Conservation (phyloP, 2,888 invertebrate species). For the Agonum fuliginosum region DNA sequence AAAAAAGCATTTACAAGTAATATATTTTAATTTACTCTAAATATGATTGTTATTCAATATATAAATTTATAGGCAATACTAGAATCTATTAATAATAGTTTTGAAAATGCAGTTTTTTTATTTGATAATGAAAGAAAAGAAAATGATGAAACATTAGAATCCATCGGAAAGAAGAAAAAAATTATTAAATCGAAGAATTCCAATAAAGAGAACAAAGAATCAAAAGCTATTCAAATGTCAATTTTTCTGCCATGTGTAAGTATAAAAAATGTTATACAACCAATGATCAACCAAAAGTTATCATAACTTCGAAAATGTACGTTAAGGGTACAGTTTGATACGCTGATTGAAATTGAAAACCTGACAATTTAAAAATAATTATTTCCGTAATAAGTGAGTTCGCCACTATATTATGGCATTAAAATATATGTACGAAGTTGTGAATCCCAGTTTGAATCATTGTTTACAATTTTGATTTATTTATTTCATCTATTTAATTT, state of each 20-base stretch:
- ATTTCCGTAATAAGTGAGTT: too few species aligned
- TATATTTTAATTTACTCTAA: slow-evolving; percentile 54
- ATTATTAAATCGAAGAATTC: slow-evolving; percentile 72
- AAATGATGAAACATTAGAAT: slow-evolving; percentile 78
- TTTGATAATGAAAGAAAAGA: slow-evolving; percentile 84
- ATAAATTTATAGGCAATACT: slow-evolving; percentile 76
- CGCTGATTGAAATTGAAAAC: slow-evolving; percentile 60
- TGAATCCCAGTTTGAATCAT: too few species aligned
- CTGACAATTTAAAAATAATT: too few species aligned
- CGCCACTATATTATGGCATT: too few species aligned
- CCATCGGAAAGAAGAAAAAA: slow-evolving; percentile 78
- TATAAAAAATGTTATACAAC: too few species aligned
- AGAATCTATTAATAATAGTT: slow-evolving; percentile 76
- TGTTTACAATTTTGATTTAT: slow-evolving; percentile 28
- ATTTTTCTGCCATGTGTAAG: slow-evolving; percentile 84
- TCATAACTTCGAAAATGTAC: too few species aligned
- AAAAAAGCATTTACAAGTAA: slow-evolving; percentile 82
- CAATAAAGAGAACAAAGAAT: slow-evolving; percentile 71
- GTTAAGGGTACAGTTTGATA: too few species aligned
- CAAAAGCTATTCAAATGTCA: slow-evolving; percentile 78
- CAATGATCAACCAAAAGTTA: too few species aligned
- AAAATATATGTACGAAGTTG: too few species aligned
- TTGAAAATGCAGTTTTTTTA: slow-evolving; percentile 81
- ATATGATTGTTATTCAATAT: slow-evolving; percentile 57
- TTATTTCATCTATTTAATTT: too few species aligned